Conservation (phyloP, 1,140 invertebrate species). For the Conus ventricosus region DNA sequence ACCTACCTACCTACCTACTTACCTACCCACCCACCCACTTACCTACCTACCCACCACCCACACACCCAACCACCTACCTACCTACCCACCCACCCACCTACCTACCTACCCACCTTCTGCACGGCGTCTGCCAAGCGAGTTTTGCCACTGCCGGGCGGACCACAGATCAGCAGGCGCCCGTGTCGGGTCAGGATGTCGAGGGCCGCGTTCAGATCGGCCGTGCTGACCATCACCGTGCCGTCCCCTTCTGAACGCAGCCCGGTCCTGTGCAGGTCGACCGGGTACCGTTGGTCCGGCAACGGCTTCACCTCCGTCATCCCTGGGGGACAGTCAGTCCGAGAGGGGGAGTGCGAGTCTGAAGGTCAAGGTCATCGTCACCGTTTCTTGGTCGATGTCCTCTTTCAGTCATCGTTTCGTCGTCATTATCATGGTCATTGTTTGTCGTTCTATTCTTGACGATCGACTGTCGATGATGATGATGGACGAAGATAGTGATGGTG, state of each 20-base stretch:
- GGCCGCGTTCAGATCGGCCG: background rate
- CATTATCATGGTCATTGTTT: no score
- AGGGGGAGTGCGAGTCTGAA: background rate
- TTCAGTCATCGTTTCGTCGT: conserved; percentile 19
- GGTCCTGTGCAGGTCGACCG: background rate
- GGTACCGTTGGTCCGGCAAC: background rate
- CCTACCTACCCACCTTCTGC: background rate
- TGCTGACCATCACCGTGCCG: background rate
- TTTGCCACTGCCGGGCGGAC: background rate
- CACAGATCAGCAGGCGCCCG: background rate
- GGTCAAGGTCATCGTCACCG: background rate
- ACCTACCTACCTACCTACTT: no score
- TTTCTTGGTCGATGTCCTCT: background rate
- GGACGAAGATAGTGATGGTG: no score
- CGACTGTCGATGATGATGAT: background rate
- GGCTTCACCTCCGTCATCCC: background rate
- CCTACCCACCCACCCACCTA: background rate
- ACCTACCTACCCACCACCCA: background rate
- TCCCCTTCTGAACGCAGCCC: background rate
- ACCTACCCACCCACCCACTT: background rate
- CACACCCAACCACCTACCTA: background rate
- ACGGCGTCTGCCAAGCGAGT: background rate
- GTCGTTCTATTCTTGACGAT: background rate
- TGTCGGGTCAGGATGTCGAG: background rate
- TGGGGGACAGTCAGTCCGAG: no score